phyloP scores from a whole-genome alignment of 2,888 invertebrate genomes.

The Anthrax anthrax region DNA sequence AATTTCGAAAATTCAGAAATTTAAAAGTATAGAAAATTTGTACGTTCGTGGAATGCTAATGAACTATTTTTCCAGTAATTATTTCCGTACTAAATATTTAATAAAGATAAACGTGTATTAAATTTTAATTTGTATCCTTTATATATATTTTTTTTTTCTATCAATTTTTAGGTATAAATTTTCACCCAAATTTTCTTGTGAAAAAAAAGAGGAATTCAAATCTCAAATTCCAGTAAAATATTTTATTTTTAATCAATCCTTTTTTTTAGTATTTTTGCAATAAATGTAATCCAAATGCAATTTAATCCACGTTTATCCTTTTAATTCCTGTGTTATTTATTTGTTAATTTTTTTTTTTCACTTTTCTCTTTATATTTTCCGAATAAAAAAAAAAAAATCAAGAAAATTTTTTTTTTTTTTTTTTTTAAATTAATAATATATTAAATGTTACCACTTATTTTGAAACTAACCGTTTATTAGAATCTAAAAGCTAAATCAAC shows the following conservation, averaged over 20 bases:
- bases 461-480: slow-evolving; percentile 28
- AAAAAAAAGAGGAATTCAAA: too few species aligned
- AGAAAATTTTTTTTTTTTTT: slow-evolving; percentile 4
- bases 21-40: too few species aligned
- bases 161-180: not conserved
- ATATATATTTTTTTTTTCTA: not conserved
- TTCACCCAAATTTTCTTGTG: too few species aligned
- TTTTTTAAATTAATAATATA: slow-evolving; percentile 25
- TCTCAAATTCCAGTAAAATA: not conserved
- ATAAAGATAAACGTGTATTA: not conserved
- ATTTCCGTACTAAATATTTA: too few species aligned
- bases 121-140: not conserved
- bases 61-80: too few species aligned
- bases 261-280: not conserved
- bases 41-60: too few species aligned
- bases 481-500: slow-evolving; percentile 31
- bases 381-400: not conserved
- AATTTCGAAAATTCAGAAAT: too few species aligned
- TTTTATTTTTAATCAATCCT: not conserved
- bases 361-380: not conserved
- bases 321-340: not conserved
- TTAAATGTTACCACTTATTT: too few species aligned
- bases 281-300: too few species aligned
- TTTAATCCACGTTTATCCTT: not conserved
- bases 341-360: slow-evolving; percentile 1